These are phyloP conservation scores for Tricholauxania praeusta DNA, from an alignment of 2,888 invertebrate species.

Conservation along the genomic window DNA sequence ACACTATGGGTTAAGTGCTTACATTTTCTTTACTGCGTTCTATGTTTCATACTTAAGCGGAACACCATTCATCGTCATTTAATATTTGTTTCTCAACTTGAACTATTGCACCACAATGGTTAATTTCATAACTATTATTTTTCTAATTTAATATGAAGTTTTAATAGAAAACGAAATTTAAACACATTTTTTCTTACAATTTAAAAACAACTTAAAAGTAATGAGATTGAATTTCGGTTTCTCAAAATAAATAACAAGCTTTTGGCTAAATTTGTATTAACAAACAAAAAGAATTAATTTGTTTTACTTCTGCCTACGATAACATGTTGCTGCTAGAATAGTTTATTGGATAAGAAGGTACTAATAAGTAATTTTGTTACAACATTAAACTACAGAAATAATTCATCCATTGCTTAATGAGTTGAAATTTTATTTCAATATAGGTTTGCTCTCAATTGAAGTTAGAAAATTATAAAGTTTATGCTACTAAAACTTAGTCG, in stretches of 20 bases:
- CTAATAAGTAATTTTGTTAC: too few relatives aligned
- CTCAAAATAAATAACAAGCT: constrained; percentile 35
- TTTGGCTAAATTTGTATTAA: constrained; percentile 37
- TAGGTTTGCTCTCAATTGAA: too few relatives aligned
- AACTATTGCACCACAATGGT: neutral
- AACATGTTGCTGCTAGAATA: too few relatives aligned
- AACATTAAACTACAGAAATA: too few relatives aligned
- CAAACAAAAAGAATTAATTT: constrained; percentile 17
- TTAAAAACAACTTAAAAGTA: constrained; percentile 14
- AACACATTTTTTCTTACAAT: neutral
- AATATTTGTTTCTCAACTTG: constrained; percentile 9
- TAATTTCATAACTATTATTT: neutral
- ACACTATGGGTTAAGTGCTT: constrained; percentile 57
- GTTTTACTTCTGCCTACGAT: too few relatives aligned
- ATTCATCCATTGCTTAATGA: too few relatives aligned
- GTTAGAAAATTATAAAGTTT: too few relatives aligned
- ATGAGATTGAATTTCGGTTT: constrained; percentile 11
- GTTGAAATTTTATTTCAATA: too few relatives aligned
- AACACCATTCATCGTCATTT: constrained; percentile 46
- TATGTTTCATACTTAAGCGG: constrained; percentile 42
- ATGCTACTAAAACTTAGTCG: too few relatives aligned
- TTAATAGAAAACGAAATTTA: neutral
- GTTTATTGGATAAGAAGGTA: too few relatives aligned
- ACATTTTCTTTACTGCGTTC: constrained; percentile 29
- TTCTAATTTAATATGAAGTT: constrained; percentile 1